phyloP scores from a whole-genome alignment of 2,888 invertebrate genomes.

The Trachelus tabidus region DNA sequence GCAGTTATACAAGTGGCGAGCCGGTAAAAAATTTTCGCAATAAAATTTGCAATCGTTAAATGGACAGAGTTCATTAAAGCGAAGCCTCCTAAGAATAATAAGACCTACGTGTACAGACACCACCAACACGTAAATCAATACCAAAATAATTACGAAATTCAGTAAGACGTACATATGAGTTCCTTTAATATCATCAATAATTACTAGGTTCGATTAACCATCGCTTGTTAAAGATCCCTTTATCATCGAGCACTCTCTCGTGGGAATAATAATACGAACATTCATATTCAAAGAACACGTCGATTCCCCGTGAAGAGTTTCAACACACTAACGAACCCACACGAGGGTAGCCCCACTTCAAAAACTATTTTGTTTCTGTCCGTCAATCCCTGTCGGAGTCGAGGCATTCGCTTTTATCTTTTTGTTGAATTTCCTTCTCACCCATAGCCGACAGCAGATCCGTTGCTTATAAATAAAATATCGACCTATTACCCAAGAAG shows the following conservation, averaged over 20 bases:
- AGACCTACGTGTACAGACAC: not conserved
- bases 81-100: not conserved
- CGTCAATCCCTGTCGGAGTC: not conserved
- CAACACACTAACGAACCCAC: not conserved
- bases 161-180: not conserved
- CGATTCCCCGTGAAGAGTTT: not conserved
- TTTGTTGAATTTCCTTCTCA: conserved; percentile 1
- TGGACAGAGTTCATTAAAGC: not conserved
- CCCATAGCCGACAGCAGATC: not conserved
- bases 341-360: not conserved
- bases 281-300: not conserved
- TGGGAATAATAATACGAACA: not conserved
- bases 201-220: not conserved
- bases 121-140: not conserved
- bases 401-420: not conserved
- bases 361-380: conserved; percentile 8
- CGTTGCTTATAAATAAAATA: conserved; percentile 22
- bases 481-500: conserved; percentile 19
- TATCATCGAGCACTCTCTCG: not conserved
- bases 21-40: not conserved
- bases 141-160: not conserved
- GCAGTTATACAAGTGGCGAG: not conserved
- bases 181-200: not conserved
- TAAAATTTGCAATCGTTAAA: not conserved
- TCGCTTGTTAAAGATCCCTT: not conserved